Evolutionary conservation across 2,797 vertebrate species (phyloP).

Genomic region (Anniella stebbinsi): DNA sequence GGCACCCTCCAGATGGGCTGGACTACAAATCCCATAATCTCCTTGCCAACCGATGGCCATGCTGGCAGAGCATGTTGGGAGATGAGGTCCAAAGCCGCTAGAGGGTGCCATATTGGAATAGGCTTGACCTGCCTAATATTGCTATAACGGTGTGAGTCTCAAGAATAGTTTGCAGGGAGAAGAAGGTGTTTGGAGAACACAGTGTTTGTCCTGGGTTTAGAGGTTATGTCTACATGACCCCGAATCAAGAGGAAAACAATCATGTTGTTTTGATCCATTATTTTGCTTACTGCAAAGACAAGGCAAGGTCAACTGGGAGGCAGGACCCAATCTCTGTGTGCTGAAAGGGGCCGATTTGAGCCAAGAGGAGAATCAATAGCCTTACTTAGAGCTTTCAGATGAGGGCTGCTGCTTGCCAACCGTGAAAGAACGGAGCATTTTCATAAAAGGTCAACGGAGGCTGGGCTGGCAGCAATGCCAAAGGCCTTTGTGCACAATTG

Average conservation of each 20-base stretch:
- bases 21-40: too few species aligned
- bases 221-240: neutral
- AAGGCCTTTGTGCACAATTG: neutral
- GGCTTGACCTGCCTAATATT: too few species aligned
- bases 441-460: neutral
- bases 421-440: neutral
- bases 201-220: neutral
- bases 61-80: too few species aligned
- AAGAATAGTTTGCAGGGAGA: neutral
- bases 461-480: neutral
- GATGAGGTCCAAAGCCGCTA: too few species aligned
- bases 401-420: neutral
- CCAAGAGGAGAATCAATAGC: conserved; percentile 11
- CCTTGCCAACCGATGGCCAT: too few species aligned
- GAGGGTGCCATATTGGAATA: neutral
- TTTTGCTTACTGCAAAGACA: neutral
- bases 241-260: neutral
- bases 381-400: neutral
- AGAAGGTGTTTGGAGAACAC: neutral
- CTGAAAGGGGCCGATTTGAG: neutral
- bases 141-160: neutral
- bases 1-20: too few species aligned
- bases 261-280: neutral
- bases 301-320: neutral
- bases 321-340: neutral